These are phyloP conservation scores for Sanderia malayensis DNA, from an alignment of 30 jellyfish, hydroid and myxozoan species.

Conservation along the genomic window DNA sequence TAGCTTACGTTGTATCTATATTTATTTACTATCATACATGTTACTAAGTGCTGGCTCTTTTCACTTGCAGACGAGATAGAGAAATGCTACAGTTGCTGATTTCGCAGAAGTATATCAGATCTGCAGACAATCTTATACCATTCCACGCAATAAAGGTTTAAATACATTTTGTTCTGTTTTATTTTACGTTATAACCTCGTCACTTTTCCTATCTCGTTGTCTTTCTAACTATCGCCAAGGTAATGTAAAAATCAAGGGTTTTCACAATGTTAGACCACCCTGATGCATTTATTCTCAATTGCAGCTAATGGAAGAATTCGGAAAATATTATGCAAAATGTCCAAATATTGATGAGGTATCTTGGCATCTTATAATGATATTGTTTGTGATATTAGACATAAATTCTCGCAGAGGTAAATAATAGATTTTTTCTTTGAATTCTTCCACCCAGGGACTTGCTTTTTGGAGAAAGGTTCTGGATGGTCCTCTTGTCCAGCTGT, in stretches of 20 bases:
- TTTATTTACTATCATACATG: background rate
- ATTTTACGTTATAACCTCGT: background rate
- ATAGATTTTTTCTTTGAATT: background rate
- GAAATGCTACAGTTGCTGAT: conserved; percentile 7
- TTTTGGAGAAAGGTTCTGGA: conserved; percentile 41
- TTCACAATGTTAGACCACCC: background rate
- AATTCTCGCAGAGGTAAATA: background rate
- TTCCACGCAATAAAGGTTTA: conserved; percentile 53
- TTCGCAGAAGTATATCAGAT: conserved; percentile 18
- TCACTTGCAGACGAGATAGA: conserved; percentile 27
- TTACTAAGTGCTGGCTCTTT: background rate
- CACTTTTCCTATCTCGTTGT: background rate
- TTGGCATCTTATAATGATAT: too few species aligned
- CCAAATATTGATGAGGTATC: conserved; percentile 21
- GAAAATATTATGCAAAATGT: conserved; percentile 32
- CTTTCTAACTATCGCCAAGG: background rate
- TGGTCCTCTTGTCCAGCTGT: conserved; percentile 39
- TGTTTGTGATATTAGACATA: background rate
- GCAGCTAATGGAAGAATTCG: conserved; percentile 54
- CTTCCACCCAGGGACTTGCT: conserved; percentile 21
- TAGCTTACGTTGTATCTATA: background rate
- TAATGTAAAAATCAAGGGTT: background rate
- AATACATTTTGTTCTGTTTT: background rate
- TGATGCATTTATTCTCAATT: background rate
- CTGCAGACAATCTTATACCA: conserved; percentile 35